Base-by-base conservation (phyloP, 2,113 vertebrate species). In the Raphicerus campestris region DNA sequence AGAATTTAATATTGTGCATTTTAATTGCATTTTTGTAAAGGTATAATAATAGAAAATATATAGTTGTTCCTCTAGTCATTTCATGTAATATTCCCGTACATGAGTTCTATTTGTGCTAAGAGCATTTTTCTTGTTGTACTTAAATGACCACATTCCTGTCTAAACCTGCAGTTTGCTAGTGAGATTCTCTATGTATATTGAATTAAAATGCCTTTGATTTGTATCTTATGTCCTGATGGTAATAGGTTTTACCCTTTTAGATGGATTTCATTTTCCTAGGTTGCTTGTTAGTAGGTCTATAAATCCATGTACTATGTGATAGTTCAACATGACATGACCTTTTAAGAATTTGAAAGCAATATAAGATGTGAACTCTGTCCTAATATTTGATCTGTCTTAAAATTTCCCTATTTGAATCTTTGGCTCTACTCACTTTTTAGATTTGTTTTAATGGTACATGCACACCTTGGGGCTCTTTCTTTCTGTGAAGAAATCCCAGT, bases 251-350 rank as follows among this genome's bases (percentile, higher is more conserved):
- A 55, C 86, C 17, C n/a, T 98, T 94, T 75, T 51, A 95, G 96
- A 35, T 63, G 56, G 53, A 60, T 94, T 98, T 93, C n/a, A 14
- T 97, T 98, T 98, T 95, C 91, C 94, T 97, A 16, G 49, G 22
- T n/a, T 88, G 63, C 60, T 97, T 98, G 97, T 97, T 98, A 97
- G 93, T 94, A 96, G 89, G 89, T 96, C 93, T 98, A 6, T 93
- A 98, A 97, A 98, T 95, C 60, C 39, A 14, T 78, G 7, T 53
- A 70, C 17, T 96, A 85, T 93, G 91, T 39, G 66, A 39, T 70
- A 73, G 60, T 96, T 98, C 39, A 24, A 94, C 94, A 98, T 95
- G 53, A 98, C 93, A 63, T 97, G 90, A 98, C 94, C 93, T 77
- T 75, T 82, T 88, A 95, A 95, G 88, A 95, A 91, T 96, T 97